These are phyloP conservation scores for Cephus spinipes DNA, from an alignment of 2,888 invertebrate species.

Conservation along the genomic window DNA sequence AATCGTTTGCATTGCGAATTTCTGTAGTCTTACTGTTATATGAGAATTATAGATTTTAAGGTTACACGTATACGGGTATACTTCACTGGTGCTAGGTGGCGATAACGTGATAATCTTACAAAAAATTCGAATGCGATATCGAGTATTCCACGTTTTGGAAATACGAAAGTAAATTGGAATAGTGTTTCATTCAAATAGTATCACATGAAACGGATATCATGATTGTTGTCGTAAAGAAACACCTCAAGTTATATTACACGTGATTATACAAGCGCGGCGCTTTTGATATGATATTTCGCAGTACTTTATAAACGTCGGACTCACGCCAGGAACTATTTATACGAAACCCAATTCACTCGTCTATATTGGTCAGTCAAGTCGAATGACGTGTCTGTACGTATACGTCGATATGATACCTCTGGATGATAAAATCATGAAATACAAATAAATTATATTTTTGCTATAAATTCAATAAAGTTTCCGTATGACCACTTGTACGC, in stretches of 20 bases:
- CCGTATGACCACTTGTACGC: neutral
- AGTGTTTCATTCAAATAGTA: neutral
- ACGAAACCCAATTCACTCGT: constrained; percentile 17
- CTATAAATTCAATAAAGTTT: neutral
- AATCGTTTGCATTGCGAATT: neutral
- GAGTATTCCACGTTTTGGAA: neutral
- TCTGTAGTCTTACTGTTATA: neutral
- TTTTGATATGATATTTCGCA: neutral
- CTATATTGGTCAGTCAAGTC: neutral
- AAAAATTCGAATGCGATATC: neutral
- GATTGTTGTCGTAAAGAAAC: neutral
- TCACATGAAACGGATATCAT: neutral
- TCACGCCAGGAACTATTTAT: constrained; percentile 22
- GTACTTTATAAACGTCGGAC: constrained; percentile 12
- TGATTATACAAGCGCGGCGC: neutral
- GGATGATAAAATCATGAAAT: neutral
- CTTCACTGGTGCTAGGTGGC: neutral
- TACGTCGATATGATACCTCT: neutral
- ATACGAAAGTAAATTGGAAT: neutral
- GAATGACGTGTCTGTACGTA: neutral
- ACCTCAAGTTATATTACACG: neutral
- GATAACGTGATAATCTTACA: neutral
- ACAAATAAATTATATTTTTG: neutral
- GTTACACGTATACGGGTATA: neutral
- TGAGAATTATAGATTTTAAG: neutral